Base-by-base conservation (phyloP, 2,888 invertebrate genomes). In the Leucoma salicis region DNA sequence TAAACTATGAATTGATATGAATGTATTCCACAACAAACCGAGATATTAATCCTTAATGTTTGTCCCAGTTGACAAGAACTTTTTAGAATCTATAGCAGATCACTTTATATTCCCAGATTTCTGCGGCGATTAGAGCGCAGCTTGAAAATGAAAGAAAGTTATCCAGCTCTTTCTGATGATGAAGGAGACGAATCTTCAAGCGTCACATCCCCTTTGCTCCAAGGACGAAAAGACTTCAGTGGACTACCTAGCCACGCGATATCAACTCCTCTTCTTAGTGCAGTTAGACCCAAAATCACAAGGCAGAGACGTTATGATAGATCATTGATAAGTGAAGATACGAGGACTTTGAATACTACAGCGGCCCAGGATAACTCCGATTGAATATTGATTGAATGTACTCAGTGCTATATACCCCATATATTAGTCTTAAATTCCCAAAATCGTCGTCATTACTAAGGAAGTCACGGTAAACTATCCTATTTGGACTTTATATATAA, bases 121-220 rank as follows among this genome's bases (percentile, higher is more conserved):
- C 85, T 95, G 40, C 90, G 93, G 58, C 91, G 94, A 56, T 78
- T 95, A 63, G 94, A 95, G 69, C 90, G 92, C 66, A 94, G 94
- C 67, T 82, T 95, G 59, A 93, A 94, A 78, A 91, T 92, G 74
- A 92, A 92, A 59, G 93, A 93, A 67, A 91, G 87, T 59, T 86
- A 90, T 57, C 91, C 91, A 38, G 90, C 91, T 45, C 82, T 91
- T 54, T 92, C 92, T 35, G 91, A 91, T 59, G 92, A 92, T 61
- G 86, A 91, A 70, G 90, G 90, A 25, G 90, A 90, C 67, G 91
- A 91, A 50, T 93, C 93, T 11, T 92, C 93, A 14, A 90, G 92
- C 64, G 92, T 92, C 29, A 93, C 93, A 16, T 93, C 93, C 2
- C 93, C 93, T 0, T 74, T 93, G 2, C 81, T 92, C 2, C 86